phyloP scores from a whole-genome alignment of 2,888 invertebrate species.

The Megaustenia siamemsis region DNA sequence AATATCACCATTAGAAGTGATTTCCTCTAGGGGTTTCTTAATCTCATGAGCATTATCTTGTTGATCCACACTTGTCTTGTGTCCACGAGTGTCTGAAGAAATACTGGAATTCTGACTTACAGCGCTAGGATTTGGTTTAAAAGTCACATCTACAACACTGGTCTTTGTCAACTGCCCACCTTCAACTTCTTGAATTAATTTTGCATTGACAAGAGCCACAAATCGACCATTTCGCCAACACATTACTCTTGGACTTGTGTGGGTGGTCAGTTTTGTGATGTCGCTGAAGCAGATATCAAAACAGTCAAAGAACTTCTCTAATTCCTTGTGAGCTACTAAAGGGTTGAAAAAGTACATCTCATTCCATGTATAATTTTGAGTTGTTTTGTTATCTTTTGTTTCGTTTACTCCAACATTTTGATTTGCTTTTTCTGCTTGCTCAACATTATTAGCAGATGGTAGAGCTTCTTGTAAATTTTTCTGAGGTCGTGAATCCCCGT shows the following conservation, averaged over 20 bases:
- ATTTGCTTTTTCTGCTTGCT: background rate
- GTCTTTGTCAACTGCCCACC: slow-evolving; percentile 43
- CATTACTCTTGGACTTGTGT: slow-evolving; percentile 49
- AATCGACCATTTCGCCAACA: slow-evolving; percentile 51
- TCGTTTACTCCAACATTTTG: background rate
- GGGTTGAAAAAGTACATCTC: slow-evolving; percentile 54
- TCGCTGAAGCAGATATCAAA: slow-evolving; percentile 53
- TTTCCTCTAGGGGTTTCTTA: no score
- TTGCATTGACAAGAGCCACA: slow-evolving; percentile 49
- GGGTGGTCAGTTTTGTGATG: slow-evolving; percentile 44
- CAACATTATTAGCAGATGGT: background rate
- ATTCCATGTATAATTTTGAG: background rate
- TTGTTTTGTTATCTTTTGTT: background rate
- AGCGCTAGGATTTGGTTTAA: background rate
- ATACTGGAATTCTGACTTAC: no score
- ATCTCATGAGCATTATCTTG: background rate
- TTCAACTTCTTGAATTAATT: slow-evolving; percentile 48
- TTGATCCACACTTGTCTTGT: background rate
- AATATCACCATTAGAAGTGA: no score
- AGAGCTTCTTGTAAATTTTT: background rate
- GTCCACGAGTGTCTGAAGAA: background rate
- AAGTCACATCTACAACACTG: background rate
- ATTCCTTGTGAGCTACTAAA: slow-evolving; percentile 2
- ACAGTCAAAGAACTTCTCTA: slow-evolving; percentile 45
- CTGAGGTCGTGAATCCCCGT: no score